Percentiles rank a stretch among this genome's conserved stretches.
These are phyloP conservation scores for Columba livia DNA, from an alignment of 2,113 vertebrate species.

Conservation along the genomic window DNA sequence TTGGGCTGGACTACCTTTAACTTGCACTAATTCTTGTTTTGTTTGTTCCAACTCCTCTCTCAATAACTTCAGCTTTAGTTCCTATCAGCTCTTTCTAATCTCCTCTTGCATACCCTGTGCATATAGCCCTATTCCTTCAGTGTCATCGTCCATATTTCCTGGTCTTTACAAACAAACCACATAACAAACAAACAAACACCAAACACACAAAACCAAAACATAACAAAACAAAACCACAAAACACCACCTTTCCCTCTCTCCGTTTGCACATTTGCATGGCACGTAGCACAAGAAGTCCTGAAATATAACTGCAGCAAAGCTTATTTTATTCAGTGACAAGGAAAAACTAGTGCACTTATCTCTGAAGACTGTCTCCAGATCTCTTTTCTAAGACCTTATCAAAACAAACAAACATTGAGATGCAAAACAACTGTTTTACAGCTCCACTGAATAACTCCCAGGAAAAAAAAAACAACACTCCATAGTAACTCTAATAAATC, in stretches of 20 bases:
- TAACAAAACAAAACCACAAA: not conserved
- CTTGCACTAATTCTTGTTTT: not conserved
- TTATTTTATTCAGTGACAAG: not conserved
- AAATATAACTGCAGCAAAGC: not conserved
- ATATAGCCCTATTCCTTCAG: not conserved
- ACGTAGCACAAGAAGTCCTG: not conserved
- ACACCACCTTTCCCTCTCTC: not conserved
- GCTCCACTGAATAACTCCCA: not conserved
- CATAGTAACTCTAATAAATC: not conserved
- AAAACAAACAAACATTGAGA: not conserved
- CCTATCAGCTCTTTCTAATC: not conserved
- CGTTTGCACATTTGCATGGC: not conserved
- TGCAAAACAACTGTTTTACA: not conserved
- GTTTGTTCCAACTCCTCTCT: not conserved
- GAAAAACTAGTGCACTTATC: not conserved
- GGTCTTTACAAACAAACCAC: not conserved
- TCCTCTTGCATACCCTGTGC: not conserved
- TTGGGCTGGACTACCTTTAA: not conserved
- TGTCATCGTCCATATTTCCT: not conserved
- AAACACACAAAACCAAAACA: too few species aligned
- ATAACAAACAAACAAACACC: not conserved
- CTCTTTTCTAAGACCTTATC: not conserved
- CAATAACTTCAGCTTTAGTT: not conserved
- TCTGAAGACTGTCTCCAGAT: not conserved
- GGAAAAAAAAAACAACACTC: not conserved